phyloP scores from a whole-genome alignment of 1,140 invertebrate genomes.

The Brachionus calyciflorus region DNA sequence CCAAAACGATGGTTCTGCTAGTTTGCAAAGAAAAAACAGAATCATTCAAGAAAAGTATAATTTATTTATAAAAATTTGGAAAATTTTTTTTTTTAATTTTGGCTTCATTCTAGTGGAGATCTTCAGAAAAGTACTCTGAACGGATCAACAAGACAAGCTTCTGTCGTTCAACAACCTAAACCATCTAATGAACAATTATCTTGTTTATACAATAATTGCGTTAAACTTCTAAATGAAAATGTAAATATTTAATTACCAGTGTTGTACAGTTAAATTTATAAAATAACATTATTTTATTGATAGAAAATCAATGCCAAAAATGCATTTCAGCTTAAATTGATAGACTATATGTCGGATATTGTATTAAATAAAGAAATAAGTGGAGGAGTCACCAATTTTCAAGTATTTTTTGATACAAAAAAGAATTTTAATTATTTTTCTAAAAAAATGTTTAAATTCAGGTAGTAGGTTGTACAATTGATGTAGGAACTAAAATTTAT shows the following conservation, averaged over 20 bases:
- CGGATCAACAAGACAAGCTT: neutral
- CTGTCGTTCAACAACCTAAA: neutral
- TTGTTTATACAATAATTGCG: slow-evolving; percentile 45
- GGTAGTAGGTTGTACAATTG: slow-evolving; percentile 42
- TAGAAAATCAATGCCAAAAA: slow-evolving; percentile 46
- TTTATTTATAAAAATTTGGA: neutral
- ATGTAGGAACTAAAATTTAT: slow-evolving; percentile 44
- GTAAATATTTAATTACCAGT: neutral
- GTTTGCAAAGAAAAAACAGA: neutral
- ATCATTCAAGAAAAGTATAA: slow-evolving; percentile 13
- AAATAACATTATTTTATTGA: neutral
- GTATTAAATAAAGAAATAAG: slow-evolving; percentile 26
- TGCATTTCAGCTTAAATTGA: slow-evolving; percentile 41
- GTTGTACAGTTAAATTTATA: neutral
- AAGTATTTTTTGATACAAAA: slow-evolving; percentile 13
- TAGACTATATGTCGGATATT: slow-evolving; percentile 44
- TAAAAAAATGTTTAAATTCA: no score
- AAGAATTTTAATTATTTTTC: no score
- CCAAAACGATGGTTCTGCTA: slow-evolving; percentile 12
- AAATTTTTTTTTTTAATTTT: neutral
- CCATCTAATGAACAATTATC: slow-evolving; percentile 37
- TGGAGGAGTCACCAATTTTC: slow-evolving; percentile 36
- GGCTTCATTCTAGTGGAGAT: neutral
- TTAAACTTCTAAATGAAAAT: slow-evolving; percentile 43
- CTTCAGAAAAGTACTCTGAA: neutral